Conservation (phyloP, 2,797 vertebrate genomes). For the Spondyliosoma cantharus region DNA sequence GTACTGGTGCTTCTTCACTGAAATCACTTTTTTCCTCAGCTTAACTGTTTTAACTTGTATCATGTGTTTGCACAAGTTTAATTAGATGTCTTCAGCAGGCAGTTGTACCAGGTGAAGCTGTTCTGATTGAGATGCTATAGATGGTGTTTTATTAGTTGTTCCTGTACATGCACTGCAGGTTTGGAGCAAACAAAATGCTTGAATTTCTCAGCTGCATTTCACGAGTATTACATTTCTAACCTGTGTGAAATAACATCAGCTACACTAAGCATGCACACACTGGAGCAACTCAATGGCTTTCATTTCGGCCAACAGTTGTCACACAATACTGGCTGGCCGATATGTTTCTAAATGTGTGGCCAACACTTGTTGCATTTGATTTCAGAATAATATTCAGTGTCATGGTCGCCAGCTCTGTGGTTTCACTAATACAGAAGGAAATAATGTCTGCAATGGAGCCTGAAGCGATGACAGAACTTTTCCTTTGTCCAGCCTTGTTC, state of each 20-base stretch:
- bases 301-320: background rate
- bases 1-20: background rate
- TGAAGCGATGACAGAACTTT: background rate
- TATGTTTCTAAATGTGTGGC: background rate
- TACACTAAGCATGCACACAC: background rate
- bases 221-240: background rate
- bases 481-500: conserved; percentile 3
- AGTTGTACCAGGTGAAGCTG: background rate
- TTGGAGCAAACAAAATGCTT: background rate
- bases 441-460: background rate
- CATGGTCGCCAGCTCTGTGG: background rate
- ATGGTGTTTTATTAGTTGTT: background rate
- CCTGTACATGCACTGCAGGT: background rate
- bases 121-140: background rate
- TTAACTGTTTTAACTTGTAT: background rate
- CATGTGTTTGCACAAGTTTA: background rate
- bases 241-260: background rate
- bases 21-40: background rate
- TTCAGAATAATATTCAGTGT: conserved; percentile 2
- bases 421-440: background rate
- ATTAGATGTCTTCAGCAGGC: background rate
- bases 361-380: conserved; percentile 23
- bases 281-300: background rate
- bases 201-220: background rate
- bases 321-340: background rate